Base-by-base conservation (phyloP, 2,797 vertebrate genomes). In the Schizopygopsis malacanthus region DNA sequence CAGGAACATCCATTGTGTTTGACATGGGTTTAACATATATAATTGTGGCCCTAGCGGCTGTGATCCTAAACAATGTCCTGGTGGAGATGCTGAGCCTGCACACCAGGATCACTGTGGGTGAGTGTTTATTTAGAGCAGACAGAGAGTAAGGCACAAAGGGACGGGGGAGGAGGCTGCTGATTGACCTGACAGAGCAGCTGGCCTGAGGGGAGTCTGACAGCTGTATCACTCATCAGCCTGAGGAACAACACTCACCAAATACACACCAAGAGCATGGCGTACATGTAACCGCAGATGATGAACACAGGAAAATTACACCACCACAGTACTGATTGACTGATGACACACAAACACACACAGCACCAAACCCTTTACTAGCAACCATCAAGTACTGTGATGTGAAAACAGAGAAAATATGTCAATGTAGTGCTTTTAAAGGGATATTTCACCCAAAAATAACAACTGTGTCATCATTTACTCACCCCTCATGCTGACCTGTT, bases 1-100 rank as follows among this genome's bases (percentile, higher is more conserved):
- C 93, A 99, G 98, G 97, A 73, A 97, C 98, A 1, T 97, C 98
- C 41, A 99, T 99, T 0, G 98, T 99, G 90, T 99, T 99, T 0
- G 98, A 99, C 92, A 98, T 99, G 97, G 99, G 97, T 89, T 96
- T 99, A 92, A 99, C 97, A 2, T 99, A 99, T 90, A 99, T 99
- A 92, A 83, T 99, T 85, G 97, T 99, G 87, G 98, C 98, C 0
- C 93, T 99, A 92, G 92, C 95, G 86, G 97, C 98, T 0, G 98
- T 99, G 87, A 96, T 99, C 77, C 95, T 99, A 85, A 99, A 98
- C 95, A 99, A 99, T 0, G 96, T 95, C 0, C 92, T 98, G 92
- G 97, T 99, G 92, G 98, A 99, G 94, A 94, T 97, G 84, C 94
- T 99, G 88, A 97, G 96, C 88, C 91, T 98, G 91, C 97, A 99